Percentiles rank a stretch among this genome's conserved stretches.
Evolutionary conservation across 2,888 invertebrate genomes (phyloP).

Genomic region (Alviniconcha strummeri): DNA sequence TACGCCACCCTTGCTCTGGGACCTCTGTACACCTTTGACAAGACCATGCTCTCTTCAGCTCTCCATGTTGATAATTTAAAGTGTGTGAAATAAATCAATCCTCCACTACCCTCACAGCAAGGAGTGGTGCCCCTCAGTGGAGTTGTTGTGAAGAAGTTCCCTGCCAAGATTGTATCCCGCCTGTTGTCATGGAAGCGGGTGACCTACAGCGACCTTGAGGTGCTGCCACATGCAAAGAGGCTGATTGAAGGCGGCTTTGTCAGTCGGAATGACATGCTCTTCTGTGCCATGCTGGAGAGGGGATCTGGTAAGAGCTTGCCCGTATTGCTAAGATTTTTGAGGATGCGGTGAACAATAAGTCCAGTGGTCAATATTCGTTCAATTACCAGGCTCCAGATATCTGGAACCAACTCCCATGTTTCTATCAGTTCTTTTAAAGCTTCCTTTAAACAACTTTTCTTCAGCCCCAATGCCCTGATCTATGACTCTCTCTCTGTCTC

Average conservation of each 20-base stretch:
- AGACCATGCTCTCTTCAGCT: too few species aligned
- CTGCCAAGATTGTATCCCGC: conserved; percentile 67
- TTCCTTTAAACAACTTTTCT: too few species aligned
- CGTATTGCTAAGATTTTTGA: neutral
- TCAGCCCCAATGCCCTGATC: neutral
- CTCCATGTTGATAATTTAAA: too few species aligned
- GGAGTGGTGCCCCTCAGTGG: conserved; percentile 59
- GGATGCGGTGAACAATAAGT: too few species aligned
- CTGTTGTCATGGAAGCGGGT: conserved; percentile 83
- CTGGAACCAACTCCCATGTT: neutral
- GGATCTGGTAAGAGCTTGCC: conserved; percentile 78
- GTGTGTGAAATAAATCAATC: too few species aligned
- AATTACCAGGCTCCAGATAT: too few species aligned
- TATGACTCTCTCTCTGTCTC: too few species aligned
- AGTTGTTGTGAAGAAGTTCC: conserved; percentile 67
- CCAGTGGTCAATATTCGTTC: too few species aligned
- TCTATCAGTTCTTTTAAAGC: too few species aligned
- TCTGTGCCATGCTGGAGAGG: conserved; percentile 86
- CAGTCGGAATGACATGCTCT: conserved; percentile 75
- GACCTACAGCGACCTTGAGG: conserved; percentile 81
- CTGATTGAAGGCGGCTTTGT: conserved; percentile 70
- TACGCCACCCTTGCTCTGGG: too few species aligned
- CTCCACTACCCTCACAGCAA: conserved; percentile 57
- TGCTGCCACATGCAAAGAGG: conserved; percentile 55
- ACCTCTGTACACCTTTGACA: neutral